A percentile compares a stretch with the other conserved stretches of the same genome.
These are phyloP conservation scores for Drosophila takahashii DNA, from an alignment of 1,140 invertebrate genomes.

Conservation along the genomic window DNA sequence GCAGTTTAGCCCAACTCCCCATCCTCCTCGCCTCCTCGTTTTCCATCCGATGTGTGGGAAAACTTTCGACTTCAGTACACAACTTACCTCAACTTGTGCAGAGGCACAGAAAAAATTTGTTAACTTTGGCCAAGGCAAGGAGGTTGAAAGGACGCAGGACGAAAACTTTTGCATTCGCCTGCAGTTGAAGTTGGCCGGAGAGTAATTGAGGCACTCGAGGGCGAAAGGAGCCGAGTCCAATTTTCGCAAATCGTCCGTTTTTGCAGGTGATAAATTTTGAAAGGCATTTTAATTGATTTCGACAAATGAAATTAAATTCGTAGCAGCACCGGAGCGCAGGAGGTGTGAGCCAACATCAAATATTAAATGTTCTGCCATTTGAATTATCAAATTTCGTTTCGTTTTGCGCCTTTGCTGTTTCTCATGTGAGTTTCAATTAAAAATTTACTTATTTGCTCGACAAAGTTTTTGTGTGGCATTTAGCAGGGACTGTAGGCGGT, in stretches of 20 bases:
- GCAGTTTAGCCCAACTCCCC: not conserved
- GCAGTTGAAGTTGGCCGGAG: slow-evolving; percentile 42
- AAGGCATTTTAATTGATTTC: slow-evolving; percentile 74
- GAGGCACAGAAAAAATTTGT: slow-evolving; percentile 61
- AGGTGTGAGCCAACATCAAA: slow-evolving; percentile 43
- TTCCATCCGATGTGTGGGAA: slow-evolving; percentile 22
- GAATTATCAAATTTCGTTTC: slow-evolving; percentile 60
- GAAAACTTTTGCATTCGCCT: slow-evolving; percentile 56
- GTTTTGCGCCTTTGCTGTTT: slow-evolving; percentile 1
- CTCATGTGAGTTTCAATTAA: slow-evolving; percentile 70
- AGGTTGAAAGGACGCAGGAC: not conserved
- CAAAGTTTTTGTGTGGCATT: slow-evolving; percentile 47
- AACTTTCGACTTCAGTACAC: slow-evolving; percentile 74
- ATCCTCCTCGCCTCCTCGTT: not conserved
- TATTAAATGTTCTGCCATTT: slow-evolving; percentile 57
- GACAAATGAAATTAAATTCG: slow-evolving; percentile 55
- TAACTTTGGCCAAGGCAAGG: slow-evolving; percentile 52
- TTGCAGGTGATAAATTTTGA: slow-evolving; percentile 70
- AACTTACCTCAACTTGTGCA: slow-evolving; percentile 75
- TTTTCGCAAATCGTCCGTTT: slow-evolving; percentile 55
- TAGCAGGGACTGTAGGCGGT: not conserved
- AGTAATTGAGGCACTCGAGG: slow-evolving; percentile 69
- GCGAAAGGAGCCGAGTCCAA: slow-evolving; percentile 31
- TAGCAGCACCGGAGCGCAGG: not conserved
- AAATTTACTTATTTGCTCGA: slow-evolving; percentile 60